These are phyloP conservation scores for Metallyticus violacea DNA, from an alignment of 2,888 invertebrate genomes.

Conservation along the genomic window DNA sequence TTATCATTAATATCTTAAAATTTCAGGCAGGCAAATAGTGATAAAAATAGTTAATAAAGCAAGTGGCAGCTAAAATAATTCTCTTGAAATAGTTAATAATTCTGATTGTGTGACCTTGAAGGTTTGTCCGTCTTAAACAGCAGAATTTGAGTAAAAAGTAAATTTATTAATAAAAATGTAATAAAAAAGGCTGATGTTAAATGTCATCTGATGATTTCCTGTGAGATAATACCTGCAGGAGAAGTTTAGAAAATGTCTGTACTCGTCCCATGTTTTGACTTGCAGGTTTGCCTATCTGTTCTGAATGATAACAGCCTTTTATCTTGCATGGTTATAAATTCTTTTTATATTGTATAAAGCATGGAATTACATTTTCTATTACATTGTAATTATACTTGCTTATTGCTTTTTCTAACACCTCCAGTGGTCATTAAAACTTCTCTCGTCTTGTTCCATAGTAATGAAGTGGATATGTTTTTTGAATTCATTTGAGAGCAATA, in stretches of 20 bases:
- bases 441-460: neutral
- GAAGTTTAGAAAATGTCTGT: neutral
- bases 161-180: neutral
- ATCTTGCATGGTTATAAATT: neutral
- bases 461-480: no score
- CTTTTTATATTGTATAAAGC: neutral
- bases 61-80: no score
- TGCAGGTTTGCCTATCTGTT: neutral
- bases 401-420: neutral
- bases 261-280: neutral
- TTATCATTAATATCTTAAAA: no score
- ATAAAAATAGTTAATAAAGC: no score
- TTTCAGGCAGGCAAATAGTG: no score
- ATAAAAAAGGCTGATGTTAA: neutral
- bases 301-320: neutral
- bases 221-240: no score
- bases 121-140: neutral
- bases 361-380: neutral
- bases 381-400: neutral
- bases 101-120: no score
- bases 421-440: neutral
- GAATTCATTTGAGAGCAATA: no score
- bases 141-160: neutral
- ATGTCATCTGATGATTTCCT: no score
- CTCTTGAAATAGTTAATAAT: no score